Base-by-base conservation (phyloP, 2,797 vertebrate species). In the Lagocephalus sceleratus region DNA sequence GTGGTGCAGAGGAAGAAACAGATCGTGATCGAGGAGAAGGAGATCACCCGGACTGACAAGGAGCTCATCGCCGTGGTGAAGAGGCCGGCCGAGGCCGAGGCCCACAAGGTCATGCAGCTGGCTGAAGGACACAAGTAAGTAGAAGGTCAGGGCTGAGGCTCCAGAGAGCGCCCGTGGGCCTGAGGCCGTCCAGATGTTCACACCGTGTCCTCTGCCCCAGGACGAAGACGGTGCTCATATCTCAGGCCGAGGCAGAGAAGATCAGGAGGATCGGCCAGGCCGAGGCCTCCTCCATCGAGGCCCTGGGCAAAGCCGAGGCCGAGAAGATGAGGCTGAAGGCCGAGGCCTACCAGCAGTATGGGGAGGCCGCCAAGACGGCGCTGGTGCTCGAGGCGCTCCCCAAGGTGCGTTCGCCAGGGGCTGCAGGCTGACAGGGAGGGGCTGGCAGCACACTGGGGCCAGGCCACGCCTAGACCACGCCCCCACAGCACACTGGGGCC, bases 291-390 rank as follows among this genome's bases (percentile, higher is more conserved):
- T 93, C 94, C 40, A 95, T 98, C 0, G 91, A 93, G 81, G 94
- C 92, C 0, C 87, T 96, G 0, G 94, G 97, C 50, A 94, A 89
- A 72, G 97, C 95, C 0, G 95, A 99, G 76, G 97, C 97, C 0
- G 94, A 97, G 84, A 90, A 90, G 76, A 94, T 99, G 96, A 94
- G 89, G 49, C 90, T 99, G 80, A 98, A 98, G 70, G 96, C 96
- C 0, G 93, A 94, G 57, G 93, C 94, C 0, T 98, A 97, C 68
- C 92, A 92, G 81, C 88, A 92, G 73, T 98, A 98, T 0, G 95
- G 97, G 35, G 92, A 95, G 0, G 94, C 96, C 0, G 97, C 95
- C 29, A 93, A 95, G 87, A 92, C 91, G 9, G 92, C 95, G 0
- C 81, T 99, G 48, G 94, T 99, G 70, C 87, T 99, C 38, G 94